Base-by-base conservation (phyloP, 2,888 invertebrate species). In the Acleris emargana region DNA sequence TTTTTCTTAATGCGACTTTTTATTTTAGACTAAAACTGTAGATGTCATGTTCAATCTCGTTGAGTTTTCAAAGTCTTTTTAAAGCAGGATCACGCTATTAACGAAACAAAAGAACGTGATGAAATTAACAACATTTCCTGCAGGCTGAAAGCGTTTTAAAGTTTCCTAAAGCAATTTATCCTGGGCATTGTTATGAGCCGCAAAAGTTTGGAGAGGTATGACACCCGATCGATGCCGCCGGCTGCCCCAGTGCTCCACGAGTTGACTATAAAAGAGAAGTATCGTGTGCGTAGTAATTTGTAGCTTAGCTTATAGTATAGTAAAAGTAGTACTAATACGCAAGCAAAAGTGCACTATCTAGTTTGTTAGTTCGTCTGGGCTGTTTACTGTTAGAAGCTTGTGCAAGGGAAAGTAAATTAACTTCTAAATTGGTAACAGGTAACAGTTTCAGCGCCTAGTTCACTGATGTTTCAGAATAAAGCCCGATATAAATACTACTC, bases 91-190 rank as follows among this genome's bases (percentile, higher is more conserved):
- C 17, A 53, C 32, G 45, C 52, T 45, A 52, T 49, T 42, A 53
- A 1, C 42, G 20, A 28, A 49, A 55, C 55, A 64, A 64, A 54
- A 51, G 59, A 55, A 16, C 43, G 22, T 53, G n/a, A n/a, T 13
- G 38, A 45, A 32, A 49, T 22, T 49, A 54, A 5, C n/a, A 17
- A 42, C 28, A 55, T 64, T 25, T 59, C 59, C 42, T 32, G 16
- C 13, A 17, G 38, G 53, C 38, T 38, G 43, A 53, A 43, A 50
- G 25, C 28, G 54, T 47, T 64, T 60, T 61, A 55, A 55, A 66
- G 66, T 66, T 66, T 51, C 22, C 57, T 38, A 57, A 61, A 57
- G 61, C 66, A 57, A 66, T 66, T 66, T 66, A 61, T 61, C 4
- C 38, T 54, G 51, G 45, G 66, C 51, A 55, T 60, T 66, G 61